Base-by-base conservation (phyloP, 2,797 vertebrate genomes). In the Liparis tanakae region DNA sequence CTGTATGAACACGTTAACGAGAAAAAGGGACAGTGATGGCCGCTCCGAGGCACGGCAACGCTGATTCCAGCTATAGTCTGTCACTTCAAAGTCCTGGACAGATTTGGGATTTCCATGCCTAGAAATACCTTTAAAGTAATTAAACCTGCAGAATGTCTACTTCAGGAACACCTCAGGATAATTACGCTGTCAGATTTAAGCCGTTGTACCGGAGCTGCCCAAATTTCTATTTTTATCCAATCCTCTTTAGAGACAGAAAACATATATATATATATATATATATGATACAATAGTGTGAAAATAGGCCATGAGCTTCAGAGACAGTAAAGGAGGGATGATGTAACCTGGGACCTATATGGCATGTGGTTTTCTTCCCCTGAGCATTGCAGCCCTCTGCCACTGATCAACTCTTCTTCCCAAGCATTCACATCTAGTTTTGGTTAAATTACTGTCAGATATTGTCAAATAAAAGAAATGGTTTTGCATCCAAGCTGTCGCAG, bases 341-440 rank as follows among this genome's bases (percentile, higher is more conserved):
- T 85, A 91, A 88, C 82, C 80, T 58, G 84, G 67, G 81, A 91
- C 79, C 77, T 82, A 80, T 79, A 85, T 72, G 66, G 72, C 82
- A 67, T 75, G 75, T 78, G 85, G 60, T 87, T 83, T 88, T 74
- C 72, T 79, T 79, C 86, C 77, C 73, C 25, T 46, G 77, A 72
- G 77, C 80, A 75, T 74, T 66, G 55, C 69, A 57, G 61, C 74
- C 56, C 50, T 63, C 62, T 18, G 69, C n/a, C 54, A 18, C 63
- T 12, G 66, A 75, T 84, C 50, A 34, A 8, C 22, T 10, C 39
- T 12, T 74, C 22, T 70, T 74, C 55, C 13, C 55, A 63, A 66
- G 33, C 36, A 54, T 15, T 0, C 14, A 12, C 59, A 59, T 74
- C 59, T 7, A 7, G 25, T 72, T 77, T 78, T 4, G 39, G 36